Evolutionary conservation across 2,888 invertebrate species (phyloP).

Genomic region (Metallyticus violacea): DNA sequence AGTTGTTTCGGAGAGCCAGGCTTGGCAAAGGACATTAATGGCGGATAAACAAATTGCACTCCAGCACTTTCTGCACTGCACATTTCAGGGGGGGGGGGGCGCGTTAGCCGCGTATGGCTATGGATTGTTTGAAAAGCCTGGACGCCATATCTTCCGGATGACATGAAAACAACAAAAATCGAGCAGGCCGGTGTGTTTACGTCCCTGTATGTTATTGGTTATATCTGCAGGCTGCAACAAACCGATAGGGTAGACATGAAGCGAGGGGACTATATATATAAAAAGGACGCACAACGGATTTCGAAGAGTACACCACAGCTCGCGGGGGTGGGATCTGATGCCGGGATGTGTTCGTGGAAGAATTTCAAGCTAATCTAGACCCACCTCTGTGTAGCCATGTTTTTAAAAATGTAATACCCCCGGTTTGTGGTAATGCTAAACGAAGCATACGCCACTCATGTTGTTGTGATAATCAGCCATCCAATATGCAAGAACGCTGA

Average conservation of each 20-base stretch:
- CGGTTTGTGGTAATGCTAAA: too few species aligned
- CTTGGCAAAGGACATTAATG: background rate
- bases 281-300: too few species aligned
- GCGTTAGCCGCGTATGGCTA: too few species aligned
- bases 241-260: too few species aligned
- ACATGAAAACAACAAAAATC: background rate
- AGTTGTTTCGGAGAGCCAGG: background rate
- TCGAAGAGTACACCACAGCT: too few species aligned
- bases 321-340: too few species aligned
- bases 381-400: background rate
- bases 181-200: background rate
- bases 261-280: too few species aligned
- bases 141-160: background rate
- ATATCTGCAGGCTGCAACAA: background rate
- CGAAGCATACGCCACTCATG: too few species aligned
- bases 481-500: background rate
- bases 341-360: too few species aligned
- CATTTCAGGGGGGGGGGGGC: too few species aligned
- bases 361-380: background rate
- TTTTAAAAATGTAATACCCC: background rate
- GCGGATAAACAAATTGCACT: background rate
- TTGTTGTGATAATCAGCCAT: background rate
- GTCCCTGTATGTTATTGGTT: too few species aligned
- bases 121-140: background rate
- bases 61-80: background rate